Base-by-base conservation (phyloP, 2,888 invertebrate species). In the Eupelmus urozonus region DNA sequence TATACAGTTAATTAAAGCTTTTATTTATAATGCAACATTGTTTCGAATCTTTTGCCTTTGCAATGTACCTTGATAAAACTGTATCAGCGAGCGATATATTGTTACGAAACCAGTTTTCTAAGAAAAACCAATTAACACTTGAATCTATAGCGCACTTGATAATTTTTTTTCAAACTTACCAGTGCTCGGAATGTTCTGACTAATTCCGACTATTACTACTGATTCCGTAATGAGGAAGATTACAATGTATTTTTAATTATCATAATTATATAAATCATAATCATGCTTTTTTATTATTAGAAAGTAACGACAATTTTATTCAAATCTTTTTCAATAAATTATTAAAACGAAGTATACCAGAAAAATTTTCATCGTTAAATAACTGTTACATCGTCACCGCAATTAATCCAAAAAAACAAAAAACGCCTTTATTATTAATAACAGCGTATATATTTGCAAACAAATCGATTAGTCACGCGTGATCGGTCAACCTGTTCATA, bases 131-230 rank as follows among this genome's bases (percentile, higher is more conserved):
- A 60, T 60, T 40, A 60, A 20, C 40, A 16, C 27, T 60, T 13
- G 7, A 29, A 66, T 29, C n/a, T 25, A 25, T 60, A 45, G 27
- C 25, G 27, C 0, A 16, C 4, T 27, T 49, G 59, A 70, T 70
- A 70, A 70, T 49, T 59, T 70, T 70, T 45, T 49, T 57, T 70
- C 20, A 29, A 45, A 40, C 29, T 59, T 27, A 2, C n/a, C n/a
- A n/a, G n/a, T 13, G 34, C 11, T 9, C 25, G 9, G 4, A 71
- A 34, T 62, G 23, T 59, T 53, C 34, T 27, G 60, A n/a, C 62
- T 59, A 11, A 71, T 34, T 71, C 34, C 11, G 51, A 16, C 51
- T 51, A 16, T 71, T 71, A 51, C 60, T 60, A 62, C 62, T 49
- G 70, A 70, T 70, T 25, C 62, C 20, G 23, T 40, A 71, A 53